phyloP scores from a whole-genome alignment of 2,888 invertebrate genomes.

The Octonoba sinensis region DNA sequence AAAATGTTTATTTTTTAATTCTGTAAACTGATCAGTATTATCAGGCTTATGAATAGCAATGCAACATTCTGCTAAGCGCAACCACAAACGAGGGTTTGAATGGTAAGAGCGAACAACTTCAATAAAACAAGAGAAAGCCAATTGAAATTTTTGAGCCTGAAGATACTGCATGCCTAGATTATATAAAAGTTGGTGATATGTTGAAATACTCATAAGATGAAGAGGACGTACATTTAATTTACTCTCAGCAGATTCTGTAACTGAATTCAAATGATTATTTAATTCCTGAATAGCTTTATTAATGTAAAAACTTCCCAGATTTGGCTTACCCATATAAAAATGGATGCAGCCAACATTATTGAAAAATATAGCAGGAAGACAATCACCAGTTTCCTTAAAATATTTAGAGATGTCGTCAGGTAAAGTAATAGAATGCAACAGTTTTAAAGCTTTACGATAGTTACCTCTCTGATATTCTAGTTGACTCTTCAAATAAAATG shows the following conservation, averaged over 20 bases:
- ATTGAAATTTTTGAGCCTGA: slow-evolving; percentile 82
- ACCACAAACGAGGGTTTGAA: slow-evolving; percentile 90
- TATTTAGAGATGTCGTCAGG: slow-evolving; percentile 35
- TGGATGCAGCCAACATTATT: slow-evolving; percentile 88
- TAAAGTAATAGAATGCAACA: slow-evolving; percentile 71
- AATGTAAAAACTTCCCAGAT: slow-evolving; percentile 84
- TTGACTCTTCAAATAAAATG: slow-evolving; percentile 73
- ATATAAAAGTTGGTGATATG: slow-evolving; percentile 74
- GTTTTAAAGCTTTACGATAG: slow-evolving; percentile 77
- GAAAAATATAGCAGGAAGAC: slow-evolving; percentile 78
- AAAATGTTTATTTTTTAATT: slow-evolving; percentile 22
- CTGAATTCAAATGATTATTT: slow-evolving; percentile 69
- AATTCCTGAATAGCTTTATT: slow-evolving; percentile 84
- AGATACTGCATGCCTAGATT: slow-evolving; percentile 88
- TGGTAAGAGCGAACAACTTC: slow-evolving; percentile 88
- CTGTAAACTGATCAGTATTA: slow-evolving; percentile 32
- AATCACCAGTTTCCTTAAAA: slow-evolving; percentile 75
- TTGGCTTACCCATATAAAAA: slow-evolving; percentile 84
- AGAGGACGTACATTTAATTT: slow-evolving; percentile 75
- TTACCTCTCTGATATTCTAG: slow-evolving; percentile 79
- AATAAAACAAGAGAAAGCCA: slow-evolving; percentile 91
- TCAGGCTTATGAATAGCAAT: slow-evolving; percentile 77
- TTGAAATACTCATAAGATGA: slow-evolving; percentile 75
- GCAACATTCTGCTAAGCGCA: slow-evolving; percentile 93
- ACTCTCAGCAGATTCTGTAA: slow-evolving; percentile 67